phyloP scores from a whole-genome alignment of 2,113 vertebrate genomes.

The pig (Sus scrofa) region DNA sequence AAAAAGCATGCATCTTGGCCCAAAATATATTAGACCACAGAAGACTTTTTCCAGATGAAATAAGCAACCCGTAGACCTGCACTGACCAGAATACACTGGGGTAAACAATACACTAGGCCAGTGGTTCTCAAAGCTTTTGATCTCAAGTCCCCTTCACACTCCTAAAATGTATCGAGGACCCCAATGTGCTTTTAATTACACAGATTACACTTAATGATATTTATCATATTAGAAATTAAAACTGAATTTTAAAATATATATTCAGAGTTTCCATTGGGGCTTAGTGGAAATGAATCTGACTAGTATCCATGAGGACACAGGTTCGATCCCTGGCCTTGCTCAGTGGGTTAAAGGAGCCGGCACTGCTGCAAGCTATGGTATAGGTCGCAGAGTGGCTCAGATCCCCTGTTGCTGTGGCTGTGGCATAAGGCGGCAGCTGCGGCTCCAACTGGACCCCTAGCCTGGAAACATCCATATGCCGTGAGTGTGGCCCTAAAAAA shows the following conservation, averaged over 20 bases:
- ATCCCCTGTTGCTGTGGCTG: no score
- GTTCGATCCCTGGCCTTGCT: no score
- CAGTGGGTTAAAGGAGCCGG: no score
- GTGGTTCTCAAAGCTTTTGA: neutral
- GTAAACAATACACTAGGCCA: neutral
- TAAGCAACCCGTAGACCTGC: neutral
- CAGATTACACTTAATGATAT: neutral
- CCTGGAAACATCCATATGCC: no score
- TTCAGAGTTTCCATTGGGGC: neutral
- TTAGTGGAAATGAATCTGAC: no score
- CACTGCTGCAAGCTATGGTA: no score
- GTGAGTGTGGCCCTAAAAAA: no score
- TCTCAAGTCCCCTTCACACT: neutral
- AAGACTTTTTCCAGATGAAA: neutral
- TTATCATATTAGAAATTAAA: neutral
- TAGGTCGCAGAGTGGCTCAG: no score
- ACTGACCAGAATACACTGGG: neutral
- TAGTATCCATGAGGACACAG: no score
- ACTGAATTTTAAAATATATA: neutral
- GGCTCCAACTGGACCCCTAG: no score
- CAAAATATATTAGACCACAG: constrained; percentile 7
- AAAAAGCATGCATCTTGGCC: neutral
- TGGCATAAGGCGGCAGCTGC: no score
- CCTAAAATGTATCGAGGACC: neutral
- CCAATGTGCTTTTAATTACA: neutral